These are phyloP conservation scores for Halcyon leucocephala DNA, from an alignment of 2,797 vertebrate genomes.

Conservation along the genomic window DNA sequence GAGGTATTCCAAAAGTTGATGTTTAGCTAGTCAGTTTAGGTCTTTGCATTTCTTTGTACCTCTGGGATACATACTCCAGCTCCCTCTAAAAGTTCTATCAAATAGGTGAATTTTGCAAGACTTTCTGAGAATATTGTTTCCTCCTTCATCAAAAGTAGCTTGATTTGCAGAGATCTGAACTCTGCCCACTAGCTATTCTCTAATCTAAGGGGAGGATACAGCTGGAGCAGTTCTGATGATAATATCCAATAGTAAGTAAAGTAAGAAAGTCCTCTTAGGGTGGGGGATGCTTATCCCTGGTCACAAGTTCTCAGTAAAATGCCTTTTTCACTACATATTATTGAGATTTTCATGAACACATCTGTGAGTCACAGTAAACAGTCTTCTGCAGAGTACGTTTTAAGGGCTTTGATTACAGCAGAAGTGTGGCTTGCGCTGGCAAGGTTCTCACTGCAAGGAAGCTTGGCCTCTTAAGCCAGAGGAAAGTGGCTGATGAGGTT, in stretches of 20 bases:
- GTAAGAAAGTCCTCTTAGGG: not conserved
- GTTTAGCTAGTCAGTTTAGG: not conserved
- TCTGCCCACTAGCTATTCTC: not conserved
- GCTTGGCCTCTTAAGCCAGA: not conserved
- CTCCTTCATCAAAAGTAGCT: not conserved
- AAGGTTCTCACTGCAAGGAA: not conserved
- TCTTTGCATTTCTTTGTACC: not conserved
- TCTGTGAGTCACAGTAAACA: not conserved
- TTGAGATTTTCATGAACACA: not conserved
- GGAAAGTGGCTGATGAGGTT: not conserved
- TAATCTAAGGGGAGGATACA: not conserved
- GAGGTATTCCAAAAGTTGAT: not conserved
- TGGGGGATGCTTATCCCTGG: not conserved
- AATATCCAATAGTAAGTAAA: not conserved
- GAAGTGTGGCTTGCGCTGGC: not conserved
- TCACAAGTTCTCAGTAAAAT: not conserved
- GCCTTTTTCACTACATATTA: not conserved
- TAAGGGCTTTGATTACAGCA: slow-evolving; percentile 11
- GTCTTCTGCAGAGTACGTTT: not conserved
- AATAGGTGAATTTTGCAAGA: not conserved
- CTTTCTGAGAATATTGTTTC: not conserved
- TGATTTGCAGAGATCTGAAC: not conserved
- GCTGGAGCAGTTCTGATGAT: not conserved
- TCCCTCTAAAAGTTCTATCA: not conserved
- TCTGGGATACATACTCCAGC: not conserved